A percentile compares a stretch with the other conserved stretches of the same genome.
These are phyloP conservation scores for Pachymerium ferrugineum DNA, from an alignment of 2,888 invertebrate genomes.

Conservation along the genomic window DNA sequence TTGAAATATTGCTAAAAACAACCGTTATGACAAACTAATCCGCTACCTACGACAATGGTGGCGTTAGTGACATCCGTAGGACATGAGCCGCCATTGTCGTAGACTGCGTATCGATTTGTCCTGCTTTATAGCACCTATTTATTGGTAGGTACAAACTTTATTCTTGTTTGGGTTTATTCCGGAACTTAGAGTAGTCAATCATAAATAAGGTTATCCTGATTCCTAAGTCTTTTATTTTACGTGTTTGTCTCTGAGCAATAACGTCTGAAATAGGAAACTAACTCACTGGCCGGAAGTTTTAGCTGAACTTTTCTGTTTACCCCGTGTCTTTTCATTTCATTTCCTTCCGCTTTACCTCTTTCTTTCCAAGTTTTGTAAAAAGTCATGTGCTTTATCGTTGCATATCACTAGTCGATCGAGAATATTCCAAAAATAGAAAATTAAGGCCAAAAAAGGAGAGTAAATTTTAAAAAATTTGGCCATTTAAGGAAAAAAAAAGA, in stretches of 20 bases:
- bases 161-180: no score
- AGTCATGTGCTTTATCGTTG: constrained; percentile 17
- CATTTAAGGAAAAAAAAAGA: not conserved
- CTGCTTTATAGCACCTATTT: no score
- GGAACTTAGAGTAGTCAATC: no score
- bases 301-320: not conserved
- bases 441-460: not conserved
- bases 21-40: no score
- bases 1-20: no score
- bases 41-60: no score
- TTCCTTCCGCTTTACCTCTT: not conserved
- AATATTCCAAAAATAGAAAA: not conserved
- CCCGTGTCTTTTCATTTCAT: no score
- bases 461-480: not conserved
- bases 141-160: no score
- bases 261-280: not conserved
- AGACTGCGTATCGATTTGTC: no score
- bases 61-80: no score
- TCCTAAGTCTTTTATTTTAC: not conserved
- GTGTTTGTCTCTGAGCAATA: not conserved
- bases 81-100: no score
- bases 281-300: not conserved
- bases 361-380: not conserved
- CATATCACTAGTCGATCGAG: constrained; percentile 16
- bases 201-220: not conserved